Evolutionary conservation across 2,797 vertebrate species (phyloP).

Genomic region (Lithobates sylvaticus): DNA sequence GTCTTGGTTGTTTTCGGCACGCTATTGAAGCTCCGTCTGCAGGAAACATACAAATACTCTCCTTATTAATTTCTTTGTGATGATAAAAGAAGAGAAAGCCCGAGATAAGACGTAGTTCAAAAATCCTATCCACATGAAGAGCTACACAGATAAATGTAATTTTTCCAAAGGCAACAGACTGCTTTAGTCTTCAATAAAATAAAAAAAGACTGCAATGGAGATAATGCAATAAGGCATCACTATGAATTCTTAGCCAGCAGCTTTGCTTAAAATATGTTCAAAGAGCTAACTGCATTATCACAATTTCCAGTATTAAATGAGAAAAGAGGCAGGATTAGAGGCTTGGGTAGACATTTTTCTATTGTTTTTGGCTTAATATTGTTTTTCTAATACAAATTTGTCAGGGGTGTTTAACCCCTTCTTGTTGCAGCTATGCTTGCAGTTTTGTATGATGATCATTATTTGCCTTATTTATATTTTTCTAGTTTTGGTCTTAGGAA

Average conservation of each 20-base stretch:
- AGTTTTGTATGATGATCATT: neutral
- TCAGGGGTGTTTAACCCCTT: slow-evolving; percentile 26
- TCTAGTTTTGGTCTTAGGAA: too few relatives aligned
- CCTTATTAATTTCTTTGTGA: slow-evolving; percentile 79
- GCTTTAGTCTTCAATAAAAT: slow-evolving; percentile 59
- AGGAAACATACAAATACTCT: slow-evolving; percentile 75
- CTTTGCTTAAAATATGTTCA: slow-evolving; percentile 57
- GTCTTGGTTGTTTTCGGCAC: slow-evolving; percentile 81
- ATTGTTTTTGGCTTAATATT: slow-evolving; percentile 50
- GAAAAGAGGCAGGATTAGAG: slow-evolving; percentile 54
- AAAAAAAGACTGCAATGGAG: slow-evolving; percentile 56
- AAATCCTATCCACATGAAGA: slow-evolving; percentile 62
- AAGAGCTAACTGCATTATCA: slow-evolving; percentile 55
- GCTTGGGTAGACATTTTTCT: slow-evolving; percentile 47
- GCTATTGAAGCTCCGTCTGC: slow-evolving; percentile 70
- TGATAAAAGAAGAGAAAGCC: slow-evolving; percentile 78
- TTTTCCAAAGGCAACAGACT: slow-evolving; percentile 58
- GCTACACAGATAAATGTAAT: slow-evolving; percentile 59
- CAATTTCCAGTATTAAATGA: slow-evolving; percentile 59
- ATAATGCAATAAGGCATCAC: slow-evolving; percentile 60
- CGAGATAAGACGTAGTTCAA: slow-evolving; percentile 74
- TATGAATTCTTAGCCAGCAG: slow-evolving; percentile 53
- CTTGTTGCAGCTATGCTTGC: neutral
- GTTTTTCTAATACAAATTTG: slow-evolving; percentile 21
- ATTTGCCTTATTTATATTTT: too few relatives aligned